These are phyloP conservation scores for Zaprionus bogoriensis DNA, from an alignment of 2,888 invertebrate species.

Conservation along the genomic window DNA sequence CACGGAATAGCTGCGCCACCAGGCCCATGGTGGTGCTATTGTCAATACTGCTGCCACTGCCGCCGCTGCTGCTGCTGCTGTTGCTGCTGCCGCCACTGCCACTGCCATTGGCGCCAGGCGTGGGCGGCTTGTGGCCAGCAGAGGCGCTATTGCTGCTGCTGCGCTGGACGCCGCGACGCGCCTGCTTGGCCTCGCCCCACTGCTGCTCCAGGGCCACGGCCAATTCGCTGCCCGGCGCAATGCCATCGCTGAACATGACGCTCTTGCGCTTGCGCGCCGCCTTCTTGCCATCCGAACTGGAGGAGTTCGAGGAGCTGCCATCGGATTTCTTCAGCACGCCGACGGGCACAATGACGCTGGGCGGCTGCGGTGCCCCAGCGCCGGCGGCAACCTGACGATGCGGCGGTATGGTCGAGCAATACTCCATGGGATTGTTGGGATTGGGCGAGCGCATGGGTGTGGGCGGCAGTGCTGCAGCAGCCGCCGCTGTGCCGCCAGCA, in stretches of 20 bases:
- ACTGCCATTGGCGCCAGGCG: slow-evolving; percentile 55
- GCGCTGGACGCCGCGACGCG: slow-evolving; percentile 70
- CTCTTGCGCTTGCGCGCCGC: slow-evolving; percentile 86
- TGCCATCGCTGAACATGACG: slow-evolving; percentile 95
- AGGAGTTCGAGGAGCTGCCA: slow-evolving; percentile 79
- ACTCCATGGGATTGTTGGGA: slow-evolving; percentile 94
- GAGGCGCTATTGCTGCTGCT: slow-evolving; percentile 52
- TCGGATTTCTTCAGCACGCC: slow-evolving; percentile 88
- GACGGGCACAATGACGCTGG: slow-evolving; percentile 93
- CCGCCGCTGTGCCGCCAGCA: slow-evolving; percentile 7
- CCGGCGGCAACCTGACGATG: slow-evolving; percentile 87
- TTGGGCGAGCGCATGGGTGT: slow-evolving; percentile 85
- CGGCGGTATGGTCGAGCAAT: slow-evolving; percentile 92
- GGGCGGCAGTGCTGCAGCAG: slow-evolving; percentile 27
- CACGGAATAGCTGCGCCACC: slow-evolving; percentile 79
- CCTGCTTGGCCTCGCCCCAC: slow-evolving; percentile 84
- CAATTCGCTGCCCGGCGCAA: slow-evolving; percentile 92
- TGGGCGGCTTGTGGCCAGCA: slow-evolving; percentile 60
- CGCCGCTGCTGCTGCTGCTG: slow-evolving; percentile 27
- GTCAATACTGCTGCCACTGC: slow-evolving; percentile 58
- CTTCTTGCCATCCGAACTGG: slow-evolving; percentile 80
- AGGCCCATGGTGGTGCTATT: slow-evolving; percentile 70
- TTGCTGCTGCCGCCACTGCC: slow-evolving; percentile 30
- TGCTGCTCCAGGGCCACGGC: slow-evolving; percentile 88
- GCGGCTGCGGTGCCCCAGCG: slow-evolving; percentile 84